Conservation (phyloP, 2,888 invertebrate genomes). For the Pterostichus madidus region DNA sequence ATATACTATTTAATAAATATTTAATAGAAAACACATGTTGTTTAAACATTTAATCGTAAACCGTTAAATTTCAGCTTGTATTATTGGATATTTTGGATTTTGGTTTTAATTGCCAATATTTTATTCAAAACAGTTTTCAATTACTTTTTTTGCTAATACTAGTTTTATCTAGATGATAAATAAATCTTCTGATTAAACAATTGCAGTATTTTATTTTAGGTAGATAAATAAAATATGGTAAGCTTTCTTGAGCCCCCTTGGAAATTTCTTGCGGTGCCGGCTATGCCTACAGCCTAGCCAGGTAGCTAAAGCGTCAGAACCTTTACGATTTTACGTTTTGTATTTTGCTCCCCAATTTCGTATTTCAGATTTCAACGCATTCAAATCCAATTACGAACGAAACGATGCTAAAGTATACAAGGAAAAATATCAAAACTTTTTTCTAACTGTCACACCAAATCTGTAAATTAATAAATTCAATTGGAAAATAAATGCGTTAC, state of each 20-base stretch:
- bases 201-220: too few species aligned
- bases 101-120: too few species aligned
- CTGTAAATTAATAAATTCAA: constrained; percentile 43
- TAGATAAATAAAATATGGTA: too few species aligned
- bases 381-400: constrained; percentile 43
- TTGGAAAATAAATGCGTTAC: constrained; percentile 22
- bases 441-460: constrained; percentile 28
- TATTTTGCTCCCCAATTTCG: constrained; percentile 36
- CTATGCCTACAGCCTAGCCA: constrained; percentile 3
- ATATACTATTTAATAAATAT: too few species aligned
- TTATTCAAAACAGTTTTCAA: too few species aligned
- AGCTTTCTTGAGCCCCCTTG: background rate
- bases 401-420: constrained; percentile 26
- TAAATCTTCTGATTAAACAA: too few species aligned
- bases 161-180: too few species aligned
- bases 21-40: too few species aligned
- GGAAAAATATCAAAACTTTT: constrained; percentile 39
- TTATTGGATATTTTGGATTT: too few species aligned
- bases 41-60: too few species aligned
- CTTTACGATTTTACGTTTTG: constrained; percentile 40
- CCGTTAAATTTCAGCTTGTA: too few species aligned
- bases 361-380: constrained; percentile 41
- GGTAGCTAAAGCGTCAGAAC: constrained; percentile 17
- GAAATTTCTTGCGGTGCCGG: background rate
- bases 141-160: too few species aligned